phyloP scores from a whole-genome alignment of 2,888 invertebrate species.

The Agrochola lota region DNA sequence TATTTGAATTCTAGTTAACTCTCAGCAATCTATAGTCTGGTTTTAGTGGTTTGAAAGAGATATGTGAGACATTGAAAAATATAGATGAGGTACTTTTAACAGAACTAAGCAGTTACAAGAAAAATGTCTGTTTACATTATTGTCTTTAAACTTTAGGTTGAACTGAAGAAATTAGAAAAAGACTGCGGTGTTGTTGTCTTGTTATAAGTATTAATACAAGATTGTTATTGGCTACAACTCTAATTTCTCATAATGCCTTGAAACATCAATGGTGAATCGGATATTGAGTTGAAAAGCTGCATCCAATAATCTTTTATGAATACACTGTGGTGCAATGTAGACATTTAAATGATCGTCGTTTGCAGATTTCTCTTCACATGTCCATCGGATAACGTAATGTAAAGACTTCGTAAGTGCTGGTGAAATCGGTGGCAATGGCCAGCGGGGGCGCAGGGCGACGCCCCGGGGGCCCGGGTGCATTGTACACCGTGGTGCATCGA shows the following conservation, averaged over 20 bases:
- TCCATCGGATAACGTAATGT: constrained; percentile 61
- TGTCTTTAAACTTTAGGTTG: neutral
- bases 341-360: constrained; percentile 29
- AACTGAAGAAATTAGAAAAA: neutral
- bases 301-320: constrained; percentile 7
- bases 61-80: neutral
- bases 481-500: constrained; percentile 78
- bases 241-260: neutral
- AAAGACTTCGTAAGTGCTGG: constrained; percentile 75
- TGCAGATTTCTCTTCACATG: constrained; percentile 49
- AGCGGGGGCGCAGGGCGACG: constrained; percentile 72
- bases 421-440: constrained; percentile 84
- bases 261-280: neutral
- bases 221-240: constrained; percentile 4
- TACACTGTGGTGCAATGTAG: constrained; percentile 19
- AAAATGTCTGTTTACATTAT: neutral
- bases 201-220: neutral
- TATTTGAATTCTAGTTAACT: constrained; percentile 2
- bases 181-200: neutral
- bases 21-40: neutral
- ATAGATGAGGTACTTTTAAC: constrained; percentile 1
- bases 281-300: neutral
- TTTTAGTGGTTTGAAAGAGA: neutral
- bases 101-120: neutral
- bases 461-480: constrained; percentile 75